Evolutionary conservation across 2,888 invertebrate species (phyloP), one percentile per base, ranked within the genome.

Genomic region (Piscicola geometra): DNA sequence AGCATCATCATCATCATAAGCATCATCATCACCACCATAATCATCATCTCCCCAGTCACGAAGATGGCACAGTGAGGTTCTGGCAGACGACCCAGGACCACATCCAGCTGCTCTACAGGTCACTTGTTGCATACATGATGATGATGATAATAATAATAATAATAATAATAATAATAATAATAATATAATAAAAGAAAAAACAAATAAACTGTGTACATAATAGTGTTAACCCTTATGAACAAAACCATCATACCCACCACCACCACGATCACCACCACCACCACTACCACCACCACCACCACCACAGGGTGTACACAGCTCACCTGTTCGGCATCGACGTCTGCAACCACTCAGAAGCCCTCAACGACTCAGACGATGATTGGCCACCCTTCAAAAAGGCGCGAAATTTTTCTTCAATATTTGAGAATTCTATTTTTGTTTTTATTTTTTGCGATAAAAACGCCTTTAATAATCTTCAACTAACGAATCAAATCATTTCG

Each of bases 361-460:
- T 56, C 64, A 73, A 73, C 41, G 73, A 73, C 41, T 73, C 73
- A 5, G 91, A 92, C 79, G 94, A 95, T 76, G 93, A 94, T 78
- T 97, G 96, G 92, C 97, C 96, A 0, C 96, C 97, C 0, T 96
- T 97, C 85, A 89, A 92, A 80, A 92, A 95, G 87, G 92, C 52
- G 18, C 41, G n/a, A n/a, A n/a, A n/a, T n/a, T n/a, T n/a, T n/a
- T n/a, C n/a, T n/a, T n/a, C n/a, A n/a, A n/a, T n/a, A n/a, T n/a
- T n/a, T n/a, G n/a, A n/a, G n/a, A n/a, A n/a, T n/a, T n/a, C n/a
- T n/a, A n/a, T n/a, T n/a, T n/a, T n/a, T n/a, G n/a, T n/a, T n/a
- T n/a, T n/a, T n/a, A n/a, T n/a, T n/a, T n/a, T n/a, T n/a, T 47
- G 21, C 21, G 50, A 47, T 47, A 47, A 47, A 15, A 47, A 15